A percentile compares a stretch with the other conserved stretches of the same genome.
phyloP scores from a whole-genome alignment of 1,140 invertebrate genomes.

The Catajapyx aquilonaris region DNA sequence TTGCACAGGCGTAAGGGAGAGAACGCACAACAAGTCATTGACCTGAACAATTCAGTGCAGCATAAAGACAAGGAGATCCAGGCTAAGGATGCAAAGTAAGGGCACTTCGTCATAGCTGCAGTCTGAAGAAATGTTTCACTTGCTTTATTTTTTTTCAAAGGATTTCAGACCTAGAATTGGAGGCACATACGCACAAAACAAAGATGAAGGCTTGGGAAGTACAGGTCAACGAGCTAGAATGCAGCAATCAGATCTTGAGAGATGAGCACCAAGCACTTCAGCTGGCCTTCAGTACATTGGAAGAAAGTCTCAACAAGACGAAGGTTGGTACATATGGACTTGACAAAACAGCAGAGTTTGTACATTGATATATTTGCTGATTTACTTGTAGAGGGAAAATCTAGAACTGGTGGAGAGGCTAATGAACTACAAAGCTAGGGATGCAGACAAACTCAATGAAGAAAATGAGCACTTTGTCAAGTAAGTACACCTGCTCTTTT shows the following conservation, averaged over 20 bases:
- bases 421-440: conserved; percentile 76
- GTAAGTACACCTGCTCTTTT: too few relatives aligned
- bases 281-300: conserved; percentile 65
- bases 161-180: too few relatives aligned
- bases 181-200: conserved; percentile 38
- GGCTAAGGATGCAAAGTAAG: conserved; percentile 50
- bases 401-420: conserved; percentile 61
- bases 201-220: too few relatives aligned
- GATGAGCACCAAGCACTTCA: conserved; percentile 91
- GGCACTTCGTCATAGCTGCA: too few relatives aligned
- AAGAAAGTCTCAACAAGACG: conserved; percentile 67
- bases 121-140: conserved; percentile 6
- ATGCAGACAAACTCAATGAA: conserved; percentile 83
- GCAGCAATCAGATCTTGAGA: conserved; percentile 63
- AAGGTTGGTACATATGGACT: conserved; percentile 36
- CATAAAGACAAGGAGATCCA: conserved; percentile 59
- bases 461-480: conserved; percentile 74
- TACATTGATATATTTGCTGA: not conserved
- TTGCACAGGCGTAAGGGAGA: conserved; percentile 72
- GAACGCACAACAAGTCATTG: conserved; percentile 80
- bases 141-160: conserved; percentile 5
- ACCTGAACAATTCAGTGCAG: conserved; percentile 64
- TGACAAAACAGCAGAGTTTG: not conserved
- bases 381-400: conserved; percentile 61
- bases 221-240: conserved; percentile 49